Evolutionary conservation across 2,113 vertebrate genomes (phyloP).

Genomic region (mouse (Mus musculus)): GRCm39 chr17:15485501-15486000

Average conservation of each 20-base stretch:
- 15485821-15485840: not conserved
- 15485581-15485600: not conserved
- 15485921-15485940: no score
- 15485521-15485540: not conserved
- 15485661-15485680: not conserved
- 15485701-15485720: not conserved
- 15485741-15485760: not conserved
- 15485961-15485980: no score
- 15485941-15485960: fast-evolving
- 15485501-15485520: no score
- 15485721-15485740: not conserved
- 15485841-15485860: not conserved
- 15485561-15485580: not conserved
- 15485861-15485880: not conserved
- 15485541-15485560: not conserved
- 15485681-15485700: not conserved
- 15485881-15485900: no score
- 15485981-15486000: no score
- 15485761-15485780: not conserved
- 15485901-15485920: no score
- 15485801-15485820: not conserved
- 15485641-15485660: not conserved
- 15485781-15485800: not conserved
- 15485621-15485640: not conserved
- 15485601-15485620: not conserved